Base-by-base conservation (phyloP, 2,113 vertebrate genomes). In the Callospermophilus lateralis region DNA sequence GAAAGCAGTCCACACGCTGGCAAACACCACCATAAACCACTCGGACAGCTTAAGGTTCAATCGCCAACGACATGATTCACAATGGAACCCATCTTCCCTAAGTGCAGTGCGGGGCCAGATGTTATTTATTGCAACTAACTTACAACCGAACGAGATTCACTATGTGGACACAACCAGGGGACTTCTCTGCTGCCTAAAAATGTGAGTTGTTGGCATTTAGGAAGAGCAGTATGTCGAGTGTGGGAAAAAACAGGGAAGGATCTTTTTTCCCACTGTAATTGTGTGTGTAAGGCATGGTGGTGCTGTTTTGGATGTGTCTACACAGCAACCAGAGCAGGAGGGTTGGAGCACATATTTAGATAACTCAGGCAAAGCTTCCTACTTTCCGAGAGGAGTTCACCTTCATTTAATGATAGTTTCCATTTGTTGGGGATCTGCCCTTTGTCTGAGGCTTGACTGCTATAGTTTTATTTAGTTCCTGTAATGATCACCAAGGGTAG, bases 1-100 rank as follows among this genome's bases (percentile, higher is more conserved):
- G 87, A 89, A 94, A 96, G 97, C 80, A 93, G 93, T 65, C 97
- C 86, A n/a, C 92, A 80, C 8, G 37, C 96, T 73, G 95, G 95
- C 92, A 80, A 94, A 80, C 92, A 73, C 80, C 91, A 42, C 87
- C 80, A 89, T 96, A 93, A 97, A 98, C 92, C 92, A 98, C 48
- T 5, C 0, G 15, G 97, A 93, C 95, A 96, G 96, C 72, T 90
- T 93, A 8, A 85, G 90, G 95, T 95, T 96, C 97, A 70, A 48
- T 34, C 12, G 26, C 87, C 96, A 65, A 1, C 1, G 8, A 32
- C 68, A 8, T 93, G 96, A 97, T 96, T 96, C 96, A 88, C 95
- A 37, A 9, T 8, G 88, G 93, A 70, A 28, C 72, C 93, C 45
- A 34, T 93, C 92, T 72, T 67, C 91, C 39, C 94, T 91, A 53